A percentile compares a stretch with the other conserved stretches of the same genome.
Conservation (phyloP, 37 sponge, comb jelly and placozoan genomes). For the Mnemiopsis leidyi region DNA sequence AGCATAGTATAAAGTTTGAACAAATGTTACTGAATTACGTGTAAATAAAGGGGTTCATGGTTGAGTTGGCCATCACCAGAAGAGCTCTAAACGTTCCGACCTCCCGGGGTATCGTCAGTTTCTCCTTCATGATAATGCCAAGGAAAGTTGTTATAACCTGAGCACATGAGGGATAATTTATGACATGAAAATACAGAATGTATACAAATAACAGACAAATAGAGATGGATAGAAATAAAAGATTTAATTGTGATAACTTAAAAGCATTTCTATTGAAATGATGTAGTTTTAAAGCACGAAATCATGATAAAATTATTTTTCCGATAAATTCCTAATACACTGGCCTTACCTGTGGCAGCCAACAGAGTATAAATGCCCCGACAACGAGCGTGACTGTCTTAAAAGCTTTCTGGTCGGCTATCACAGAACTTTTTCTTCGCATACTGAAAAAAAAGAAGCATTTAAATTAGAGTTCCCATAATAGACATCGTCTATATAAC, state of each 20-base stretch:
- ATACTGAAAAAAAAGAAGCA: background rate
- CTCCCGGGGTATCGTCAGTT: conserved; percentile 4
- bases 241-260: no score
- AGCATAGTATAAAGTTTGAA: background rate
- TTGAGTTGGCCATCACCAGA: conserved; percentile 61
- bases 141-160: conserved; percentile 31
- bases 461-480: no score
- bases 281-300: no score
- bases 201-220: no score
- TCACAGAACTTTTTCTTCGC: background rate
- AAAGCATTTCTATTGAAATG: no score
- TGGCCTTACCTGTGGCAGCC: conserved; percentile 65
- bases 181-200: no score
- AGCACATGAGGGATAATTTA: no score
- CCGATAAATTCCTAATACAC: no score
- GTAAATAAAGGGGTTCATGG: conserved; percentile 64
- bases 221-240: no score
- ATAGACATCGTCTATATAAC: no score
- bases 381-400: conserved; percentile 18
- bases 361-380: conserved; percentile 38
- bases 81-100: conserved; percentile 7
- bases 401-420: conserved; percentile 57
- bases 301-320: no score
- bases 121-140: background rate
- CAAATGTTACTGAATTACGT: conserved; percentile 14